These are phyloP conservation scores for Coregonus ussuriensis DNA, from an alignment of 2,797 vertebrate species.

Conservation along the genomic window DNA sequence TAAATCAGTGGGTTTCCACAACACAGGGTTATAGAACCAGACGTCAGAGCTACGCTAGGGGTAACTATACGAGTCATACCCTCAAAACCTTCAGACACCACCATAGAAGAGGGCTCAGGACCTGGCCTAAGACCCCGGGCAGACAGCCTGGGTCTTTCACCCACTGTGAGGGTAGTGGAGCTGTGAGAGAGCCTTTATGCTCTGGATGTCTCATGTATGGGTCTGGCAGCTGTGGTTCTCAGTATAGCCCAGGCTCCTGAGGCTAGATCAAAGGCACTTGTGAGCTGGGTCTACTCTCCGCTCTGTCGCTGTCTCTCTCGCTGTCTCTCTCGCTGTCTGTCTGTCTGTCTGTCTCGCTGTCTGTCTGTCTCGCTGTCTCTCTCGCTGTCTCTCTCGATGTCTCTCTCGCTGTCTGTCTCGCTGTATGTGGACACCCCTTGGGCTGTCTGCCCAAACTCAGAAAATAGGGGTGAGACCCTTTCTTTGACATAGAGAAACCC, in stretches of 20 bases:
- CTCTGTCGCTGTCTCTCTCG: background rate
- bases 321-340: background rate
- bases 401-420: too few species aligned
- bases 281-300: background rate
- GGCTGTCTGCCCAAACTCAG: background rate
- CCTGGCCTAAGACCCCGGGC: background rate
- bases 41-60: constrained; percentile 24
- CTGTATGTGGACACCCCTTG: too few species aligned
- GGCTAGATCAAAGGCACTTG: background rate
- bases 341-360: background rate
- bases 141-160: background rate
- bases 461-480: too few species aligned
- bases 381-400: too few species aligned
- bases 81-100: constrained; percentile 16
- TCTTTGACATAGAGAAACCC: too few species aligned
- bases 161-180: background rate
- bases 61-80: constrained; percentile 16
- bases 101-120: constrained; percentile 20
- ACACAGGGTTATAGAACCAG: constrained; percentile 21
- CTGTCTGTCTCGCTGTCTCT: too few species aligned
- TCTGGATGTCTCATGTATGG: background rate
- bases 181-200: background rate
- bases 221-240: background rate
- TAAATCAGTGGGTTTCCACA: constrained; percentile 51
- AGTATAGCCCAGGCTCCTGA: background rate